Conservation (phyloP, 2,888 invertebrate species). For the Cataglyphis livida region DNA sequence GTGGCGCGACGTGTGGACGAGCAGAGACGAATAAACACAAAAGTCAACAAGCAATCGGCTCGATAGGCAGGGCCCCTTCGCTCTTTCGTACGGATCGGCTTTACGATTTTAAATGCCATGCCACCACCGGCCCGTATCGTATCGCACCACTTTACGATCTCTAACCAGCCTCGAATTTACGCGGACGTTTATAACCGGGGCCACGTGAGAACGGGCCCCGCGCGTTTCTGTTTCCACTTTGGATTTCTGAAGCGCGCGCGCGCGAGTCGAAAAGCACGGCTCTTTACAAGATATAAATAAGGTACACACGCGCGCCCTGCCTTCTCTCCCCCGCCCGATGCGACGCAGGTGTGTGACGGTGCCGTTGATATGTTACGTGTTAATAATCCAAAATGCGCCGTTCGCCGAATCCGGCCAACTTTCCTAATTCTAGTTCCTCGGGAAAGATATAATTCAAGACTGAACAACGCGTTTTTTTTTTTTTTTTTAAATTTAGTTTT, state of each 20-base stretch:
- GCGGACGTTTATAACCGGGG: constrained; percentile 82
- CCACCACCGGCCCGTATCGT: constrained; percentile 69
- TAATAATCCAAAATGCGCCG: constrained; percentile 77
- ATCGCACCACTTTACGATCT: constrained; percentile 76
- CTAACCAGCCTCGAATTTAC: constrained; percentile 83
- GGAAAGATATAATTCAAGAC: constrained; percentile 40
- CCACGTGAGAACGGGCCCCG: constrained; percentile 78
- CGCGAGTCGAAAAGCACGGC: constrained; percentile 67
- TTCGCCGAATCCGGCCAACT: constrained; percentile 57
- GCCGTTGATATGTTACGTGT: constrained; percentile 83
- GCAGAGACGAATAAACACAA: constrained; percentile 25
- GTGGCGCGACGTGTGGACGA: background rate
- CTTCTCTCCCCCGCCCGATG: constrained; percentile 1
- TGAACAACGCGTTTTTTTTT: constrained; percentile 73
- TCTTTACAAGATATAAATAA: constrained; percentile 77
- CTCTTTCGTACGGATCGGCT: constrained; percentile 72
- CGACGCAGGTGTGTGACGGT: constrained; percentile 73
- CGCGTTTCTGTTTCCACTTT: constrained; percentile 70
- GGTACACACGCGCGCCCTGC: constrained; percentile 58
- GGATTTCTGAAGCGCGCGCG: constrained; percentile 64
- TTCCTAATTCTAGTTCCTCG: constrained; percentile 28
- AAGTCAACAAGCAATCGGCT: constrained; percentile 50
- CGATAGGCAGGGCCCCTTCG: constrained; percentile 49
- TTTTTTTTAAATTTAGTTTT: background rate
- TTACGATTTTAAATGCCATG: constrained; percentile 76